Evolutionary conservation across 2,888 invertebrate genomes (phyloP).

Genomic region (Masnerella sp.): DNA sequence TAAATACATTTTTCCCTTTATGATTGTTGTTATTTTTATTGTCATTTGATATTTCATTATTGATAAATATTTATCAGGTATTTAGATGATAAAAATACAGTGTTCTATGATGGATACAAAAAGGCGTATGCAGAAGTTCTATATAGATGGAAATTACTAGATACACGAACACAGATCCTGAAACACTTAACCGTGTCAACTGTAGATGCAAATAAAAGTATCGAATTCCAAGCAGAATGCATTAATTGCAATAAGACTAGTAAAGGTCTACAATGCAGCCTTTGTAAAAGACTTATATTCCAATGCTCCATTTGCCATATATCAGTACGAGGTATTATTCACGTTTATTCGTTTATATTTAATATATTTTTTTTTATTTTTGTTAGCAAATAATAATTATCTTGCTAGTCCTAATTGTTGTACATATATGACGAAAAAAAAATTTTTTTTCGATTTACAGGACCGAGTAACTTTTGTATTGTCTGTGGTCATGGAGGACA

Average conservation of each 20-base stretch:
- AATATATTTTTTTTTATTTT: too few relatives aligned
- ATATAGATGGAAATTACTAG: slow-evolving; percentile 89
- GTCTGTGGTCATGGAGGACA: slow-evolving; percentile 97
- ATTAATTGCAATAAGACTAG: slow-evolving; percentile 83
- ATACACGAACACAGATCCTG: slow-evolving; percentile 85
- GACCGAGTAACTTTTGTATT: slow-evolving; percentile 90
- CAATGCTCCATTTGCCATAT: slow-evolving; percentile 91
- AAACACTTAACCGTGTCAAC: slow-evolving; percentile 80
- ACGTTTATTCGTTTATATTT: too few relatives aligned
- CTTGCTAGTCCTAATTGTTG: too few relatives aligned
- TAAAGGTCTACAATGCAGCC: slow-evolving; percentile 84
- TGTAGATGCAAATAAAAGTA: slow-evolving; percentile 81
- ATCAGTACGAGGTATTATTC: slow-evolving; percentile 90
- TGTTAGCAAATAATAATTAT: too few relatives aligned
- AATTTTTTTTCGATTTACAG: slow-evolving; percentile 58
- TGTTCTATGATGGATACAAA: slow-evolving; percentile 90
- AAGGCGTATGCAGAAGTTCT: slow-evolving; percentile 92
- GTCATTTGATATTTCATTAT: too few relatives aligned
- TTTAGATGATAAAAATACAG: slow-evolving; percentile 78
- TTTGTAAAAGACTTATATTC: slow-evolving; percentile 86
- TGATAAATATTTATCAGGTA: slow-evolving; percentile 65
- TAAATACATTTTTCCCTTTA: too few relatives aligned
- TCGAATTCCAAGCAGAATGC: slow-evolving; percentile 87
- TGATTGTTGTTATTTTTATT: too few relatives aligned
- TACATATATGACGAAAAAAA: slow-evolving; percentile 5